Base-by-base conservation (phyloP, 2,888 invertebrate species). In the Metellina segmentata region DNA sequence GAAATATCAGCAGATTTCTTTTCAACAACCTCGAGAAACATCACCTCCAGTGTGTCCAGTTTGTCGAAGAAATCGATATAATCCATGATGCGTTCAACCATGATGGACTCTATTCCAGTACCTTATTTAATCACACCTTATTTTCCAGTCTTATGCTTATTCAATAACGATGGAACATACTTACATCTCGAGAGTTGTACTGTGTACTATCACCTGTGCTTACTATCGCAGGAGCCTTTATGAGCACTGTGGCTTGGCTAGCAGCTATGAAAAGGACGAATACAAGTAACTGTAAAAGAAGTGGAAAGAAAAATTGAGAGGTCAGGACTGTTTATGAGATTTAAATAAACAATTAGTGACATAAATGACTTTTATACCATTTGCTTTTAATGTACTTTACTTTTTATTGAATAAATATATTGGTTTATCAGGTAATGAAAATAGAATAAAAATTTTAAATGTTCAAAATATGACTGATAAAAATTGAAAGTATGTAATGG, bases 131-230 rank as follows among this genome's bases (percentile, higher is more conserved):
- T 77, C 34, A 34, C 34, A n/a, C 13, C 48, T 7, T 77, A 6
- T 77, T 49, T 34, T 34, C 34, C 34, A 34, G 9, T 61, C 61
- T 61, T 13, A 6, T 61, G 13, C 9, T 7, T 61, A 6, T 61
- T 5, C 61, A 61, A 61, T 16, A 61, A 61, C 11, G 61, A 61
- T 61, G 61, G 61, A 61, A 61, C 61, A 61, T 61, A 61, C 61
- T 61, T 61, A 20, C 48, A 13, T 69, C 48, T 19, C 16, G 7
- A 52, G 8, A 34, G 0, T 61, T 5, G 9, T 61, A 61, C 16
- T 9, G 61, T 11, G 89, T 51, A 61, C 93, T 93, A 11, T 89
- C 78, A 11, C 93, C 93, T 34, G 93, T 93, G 7, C 61, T 77
- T 5, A 88, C 7, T 16, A 72, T 13, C 13, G 61, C 61, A n/a